These are phyloP conservation scores for Cottoperca gobio DNA, from an alignment of 2,797 vertebrate species.

Conservation along the genomic window DNA sequence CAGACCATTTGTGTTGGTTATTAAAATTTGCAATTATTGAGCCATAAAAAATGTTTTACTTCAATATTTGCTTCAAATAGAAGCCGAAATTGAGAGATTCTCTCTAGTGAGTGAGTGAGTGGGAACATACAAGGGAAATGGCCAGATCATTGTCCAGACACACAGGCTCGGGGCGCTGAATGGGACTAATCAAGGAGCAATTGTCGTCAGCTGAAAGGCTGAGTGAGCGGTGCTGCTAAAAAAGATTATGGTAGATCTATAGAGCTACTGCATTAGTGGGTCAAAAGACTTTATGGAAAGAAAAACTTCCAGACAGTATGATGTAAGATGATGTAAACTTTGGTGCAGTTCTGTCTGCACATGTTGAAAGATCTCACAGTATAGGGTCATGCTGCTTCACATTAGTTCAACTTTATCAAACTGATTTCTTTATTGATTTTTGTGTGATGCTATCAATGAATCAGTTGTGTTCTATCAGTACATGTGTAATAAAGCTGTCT, in stretches of 20 bases:
- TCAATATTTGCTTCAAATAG: conserved; percentile 39
- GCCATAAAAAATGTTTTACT: conserved; percentile 22
- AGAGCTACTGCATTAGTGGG: conserved; percentile 37
- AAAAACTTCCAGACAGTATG: conserved; percentile 35
- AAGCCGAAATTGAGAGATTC: conserved; percentile 21
- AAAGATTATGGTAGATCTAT: conserved; percentile 33
- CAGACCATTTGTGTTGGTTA: conserved; percentile 45
- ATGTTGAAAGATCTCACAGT: conserved; percentile 39
- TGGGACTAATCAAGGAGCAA: conserved; percentile 58
- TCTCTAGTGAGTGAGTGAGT: conserved; percentile 7
- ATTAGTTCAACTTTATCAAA: conserved; percentile 18
- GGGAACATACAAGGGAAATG: conserved; percentile 41
- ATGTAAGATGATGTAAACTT: conserved; percentile 59
- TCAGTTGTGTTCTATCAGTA: conserved; percentile 56
- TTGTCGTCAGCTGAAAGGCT: conserved; percentile 47
- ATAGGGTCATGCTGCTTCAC: conserved; percentile 17
- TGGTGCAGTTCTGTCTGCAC: conserved; percentile 34
- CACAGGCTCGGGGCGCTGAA: conserved; percentile 36
- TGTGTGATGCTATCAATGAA: conserved; percentile 52
- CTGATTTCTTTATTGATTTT: conserved; percentile 55
- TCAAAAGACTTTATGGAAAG: conserved; percentile 33
- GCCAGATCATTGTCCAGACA: conserved; percentile 47
- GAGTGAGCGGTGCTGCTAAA: conserved; percentile 30
- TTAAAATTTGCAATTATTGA: conserved; percentile 35
- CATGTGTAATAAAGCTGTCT: conserved; percentile 42